A percentile compares a stretch with the other conserved stretches of the same genome.
phyloP scores from a whole-genome alignment of 2,797 vertebrate genomes.

The Myotis pilosus region DNA sequence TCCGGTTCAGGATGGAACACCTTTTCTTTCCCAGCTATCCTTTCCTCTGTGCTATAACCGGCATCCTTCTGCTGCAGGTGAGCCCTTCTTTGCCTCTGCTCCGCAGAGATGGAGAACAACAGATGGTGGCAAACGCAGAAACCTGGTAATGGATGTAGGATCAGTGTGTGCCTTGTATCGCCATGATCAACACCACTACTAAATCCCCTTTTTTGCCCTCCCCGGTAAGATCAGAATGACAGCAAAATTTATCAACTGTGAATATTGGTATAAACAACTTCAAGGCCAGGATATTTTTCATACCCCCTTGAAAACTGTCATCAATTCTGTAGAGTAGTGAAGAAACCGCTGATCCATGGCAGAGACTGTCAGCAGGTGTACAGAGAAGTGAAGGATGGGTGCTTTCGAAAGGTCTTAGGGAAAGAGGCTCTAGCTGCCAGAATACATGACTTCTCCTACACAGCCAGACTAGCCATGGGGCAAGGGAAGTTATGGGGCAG shows the following conservation, averaged over 20 bases:
- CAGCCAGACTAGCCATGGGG: neutral
- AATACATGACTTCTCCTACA: constrained; percentile 64
- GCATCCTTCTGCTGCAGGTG: neutral
- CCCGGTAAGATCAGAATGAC: constrained; percentile 68
- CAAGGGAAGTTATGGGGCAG: neutral
- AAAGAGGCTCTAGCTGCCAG: constrained; percentile 61
- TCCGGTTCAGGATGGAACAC: neutral
- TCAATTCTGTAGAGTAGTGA: constrained; percentile 53
- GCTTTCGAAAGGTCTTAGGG: constrained; percentile 37
- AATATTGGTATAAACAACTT: constrained; percentile 72
- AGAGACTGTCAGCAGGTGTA: constrained; percentile 75
- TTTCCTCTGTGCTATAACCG: neutral
- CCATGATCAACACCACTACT: constrained; percentile 69
- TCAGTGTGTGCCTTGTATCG: constrained; percentile 63
- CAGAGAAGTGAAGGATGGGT: constrained; percentile 68
- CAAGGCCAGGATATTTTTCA: constrained; percentile 71
- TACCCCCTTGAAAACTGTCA: constrained; percentile 72
- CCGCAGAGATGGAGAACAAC: constrained; percentile 21
- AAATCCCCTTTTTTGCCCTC: constrained; percentile 71
- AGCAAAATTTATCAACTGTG: constrained; percentile 70
- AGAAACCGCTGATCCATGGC: constrained; percentile 71
- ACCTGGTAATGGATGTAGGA: constrained; percentile 72
- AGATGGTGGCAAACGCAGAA: constrained; percentile 67
- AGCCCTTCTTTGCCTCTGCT: neutral
- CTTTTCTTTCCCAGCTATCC: neutral